These are phyloP conservation scores for Thaumetopoea pityocampa DNA, from an alignment of 1,140 invertebrate genomes.

Conservation along the genomic window DNA sequence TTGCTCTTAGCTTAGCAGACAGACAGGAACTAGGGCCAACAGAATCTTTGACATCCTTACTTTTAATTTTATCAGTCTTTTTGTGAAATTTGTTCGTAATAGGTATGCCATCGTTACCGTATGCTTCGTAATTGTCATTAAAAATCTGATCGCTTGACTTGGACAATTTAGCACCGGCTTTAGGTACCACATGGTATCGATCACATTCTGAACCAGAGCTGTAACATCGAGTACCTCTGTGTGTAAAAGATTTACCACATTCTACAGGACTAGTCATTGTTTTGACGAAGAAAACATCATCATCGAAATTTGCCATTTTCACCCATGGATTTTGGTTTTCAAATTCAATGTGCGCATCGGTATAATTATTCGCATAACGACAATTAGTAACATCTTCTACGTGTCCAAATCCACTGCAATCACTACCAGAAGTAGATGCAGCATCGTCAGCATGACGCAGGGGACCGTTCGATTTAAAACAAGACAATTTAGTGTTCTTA, in stretches of 20 bases:
- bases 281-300: slow-evolving; percentile 68
- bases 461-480: slow-evolving; percentile 77
- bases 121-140: slow-evolving; percentile 66
- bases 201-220: slow-evolving; percentile 73
- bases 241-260: slow-evolving; percentile 51
- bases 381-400: slow-evolving; percentile 69
- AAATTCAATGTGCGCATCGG: slow-evolving; percentile 61
- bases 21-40: slow-evolving; percentile 78
- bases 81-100: slow-evolving; percentile 48
- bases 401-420: slow-evolving; percentile 75
- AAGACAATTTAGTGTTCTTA: slow-evolving; percentile 82
- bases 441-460: slow-evolving; percentile 68
- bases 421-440: slow-evolving; percentile 69
- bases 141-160: slow-evolving; percentile 76
- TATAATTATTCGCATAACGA: slow-evolving; percentile 52
- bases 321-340: slow-evolving; percentile 72
- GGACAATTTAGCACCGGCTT: slow-evolving; percentile 63
- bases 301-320: slow-evolving; percentile 67
- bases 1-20: slow-evolving; percentile 81
- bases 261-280: slow-evolving; percentile 46
- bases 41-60: slow-evolving; percentile 68
- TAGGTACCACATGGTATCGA: slow-evolving; percentile 62
- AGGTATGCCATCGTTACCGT: slow-evolving; percentile 34
- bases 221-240: slow-evolving; percentile 67
- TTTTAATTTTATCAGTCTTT: slow-evolving; percentile 72